Evolutionary conservation across 2,888 invertebrate genomes (phyloP).

Genomic region (Phasia obesa): DNA sequence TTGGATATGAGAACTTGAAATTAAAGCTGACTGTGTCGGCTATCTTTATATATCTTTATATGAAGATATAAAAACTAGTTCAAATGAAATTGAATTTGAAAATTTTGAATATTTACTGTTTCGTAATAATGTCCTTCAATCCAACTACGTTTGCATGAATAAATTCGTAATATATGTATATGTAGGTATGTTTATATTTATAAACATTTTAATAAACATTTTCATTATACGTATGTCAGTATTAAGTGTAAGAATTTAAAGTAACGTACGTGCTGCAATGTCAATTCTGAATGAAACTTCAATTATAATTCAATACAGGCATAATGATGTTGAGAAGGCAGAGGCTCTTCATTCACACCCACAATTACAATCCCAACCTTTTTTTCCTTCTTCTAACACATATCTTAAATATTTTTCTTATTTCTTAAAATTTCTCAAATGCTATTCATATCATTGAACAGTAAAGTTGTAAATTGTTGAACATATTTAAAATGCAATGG

Average conservation of each 20-base stretch:
- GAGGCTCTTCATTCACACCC: background rate
- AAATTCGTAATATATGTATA: background rate
- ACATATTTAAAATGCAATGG: background rate
- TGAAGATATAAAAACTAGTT: too few relatives aligned
- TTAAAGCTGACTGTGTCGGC: too few relatives aligned
- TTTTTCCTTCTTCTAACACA: background rate
- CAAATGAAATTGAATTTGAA: too few relatives aligned
- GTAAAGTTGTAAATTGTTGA: background rate
- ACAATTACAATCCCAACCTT: background rate
- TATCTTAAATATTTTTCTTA: background rate
- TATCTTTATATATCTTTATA: too few relatives aligned
- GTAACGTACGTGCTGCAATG: conserved; percentile 30
- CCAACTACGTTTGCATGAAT: background rate
- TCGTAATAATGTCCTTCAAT: background rate
- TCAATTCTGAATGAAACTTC: conserved; percentile 17
- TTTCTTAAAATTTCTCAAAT: background rate
- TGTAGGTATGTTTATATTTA: too few relatives aligned
- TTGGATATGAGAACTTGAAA: too few relatives aligned
- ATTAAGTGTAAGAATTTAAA: background rate
- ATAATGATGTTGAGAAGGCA: background rate
- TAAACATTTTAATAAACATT: background rate
- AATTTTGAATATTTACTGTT: too few relatives aligned
- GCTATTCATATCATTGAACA: background rate
- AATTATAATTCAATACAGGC: conserved; percentile 13
- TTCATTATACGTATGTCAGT: too few relatives aligned